These are phyloP conservation scores for Caenorhabditis sp. DNA, from an alignment of 2,888 invertebrate genomes.

Conservation along the genomic window DNA sequence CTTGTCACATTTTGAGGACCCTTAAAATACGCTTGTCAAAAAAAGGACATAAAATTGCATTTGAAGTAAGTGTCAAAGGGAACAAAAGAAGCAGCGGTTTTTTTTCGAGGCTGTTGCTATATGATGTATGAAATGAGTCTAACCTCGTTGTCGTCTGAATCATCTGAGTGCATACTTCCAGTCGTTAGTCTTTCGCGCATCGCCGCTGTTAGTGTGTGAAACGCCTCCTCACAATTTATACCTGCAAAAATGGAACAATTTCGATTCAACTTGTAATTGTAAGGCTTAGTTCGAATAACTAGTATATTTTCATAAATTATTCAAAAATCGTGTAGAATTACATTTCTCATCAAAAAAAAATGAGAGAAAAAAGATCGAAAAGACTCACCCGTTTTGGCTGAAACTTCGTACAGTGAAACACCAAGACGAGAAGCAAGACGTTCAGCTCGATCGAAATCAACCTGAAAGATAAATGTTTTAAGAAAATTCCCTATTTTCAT, in stretches of 20 bases:
- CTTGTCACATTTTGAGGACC: not conserved
- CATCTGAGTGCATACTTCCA: slow-evolving; percentile 49
- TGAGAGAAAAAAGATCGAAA: slow-evolving; percentile 3
- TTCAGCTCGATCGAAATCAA: slow-evolving; percentile 69
- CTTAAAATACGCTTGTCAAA: not conserved
- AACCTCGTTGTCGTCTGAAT: slow-evolving; percentile 54
- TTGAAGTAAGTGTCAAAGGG: slow-evolving; percentile 16
- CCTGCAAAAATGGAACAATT: slow-evolving; percentile 37
- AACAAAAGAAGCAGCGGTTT: not conserved
- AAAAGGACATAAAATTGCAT: slow-evolving; percentile 22
- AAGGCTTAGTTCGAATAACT: no score
- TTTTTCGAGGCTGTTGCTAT: not conserved
- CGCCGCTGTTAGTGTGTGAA: slow-evolving; percentile 66
- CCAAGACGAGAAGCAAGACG: slow-evolving; percentile 67
- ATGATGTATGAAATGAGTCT: slow-evolving; percentile 11
- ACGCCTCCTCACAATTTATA: slow-evolving; percentile 70
- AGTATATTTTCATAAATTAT: no score
- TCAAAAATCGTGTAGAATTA: no score
- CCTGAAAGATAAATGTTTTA: slow-evolving; percentile 38
- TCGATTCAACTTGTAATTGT: no score
- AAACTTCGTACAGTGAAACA: slow-evolving; percentile 70
- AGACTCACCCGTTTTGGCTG: slow-evolving; percentile 68
- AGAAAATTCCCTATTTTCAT: no score
- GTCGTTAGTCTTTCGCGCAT: slow-evolving; percentile 68
- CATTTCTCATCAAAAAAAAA: not conserved